Conservation (phyloP, 2,797 vertebrate genomes). For the Rhynchonycteris naso region DNA sequence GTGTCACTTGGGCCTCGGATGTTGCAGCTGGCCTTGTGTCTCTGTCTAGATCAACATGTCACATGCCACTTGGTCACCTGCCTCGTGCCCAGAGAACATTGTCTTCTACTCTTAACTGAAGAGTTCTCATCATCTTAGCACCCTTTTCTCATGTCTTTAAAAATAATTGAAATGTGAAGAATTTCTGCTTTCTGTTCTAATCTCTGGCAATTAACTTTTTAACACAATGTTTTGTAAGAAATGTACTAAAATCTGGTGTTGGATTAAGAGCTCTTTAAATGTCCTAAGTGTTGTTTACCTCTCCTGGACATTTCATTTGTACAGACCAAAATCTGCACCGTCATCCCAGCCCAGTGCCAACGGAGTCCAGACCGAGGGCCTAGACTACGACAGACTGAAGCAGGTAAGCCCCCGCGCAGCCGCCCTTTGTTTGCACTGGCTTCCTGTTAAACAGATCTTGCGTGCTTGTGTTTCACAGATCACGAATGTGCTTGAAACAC, state of each 20-base stretch:
- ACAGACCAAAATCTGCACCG: constrained; percentile 96
- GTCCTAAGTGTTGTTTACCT: constrained; percentile 36
- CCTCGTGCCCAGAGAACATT: background rate
- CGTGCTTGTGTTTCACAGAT: rapidly evolving
- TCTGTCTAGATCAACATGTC: background rate
- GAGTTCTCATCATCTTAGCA: background rate
- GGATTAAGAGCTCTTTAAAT: background rate
- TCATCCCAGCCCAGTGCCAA: constrained; percentile 96
- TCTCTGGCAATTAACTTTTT: constrained; percentile 36
- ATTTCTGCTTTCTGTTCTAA: background rate
- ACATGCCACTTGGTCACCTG: background rate
- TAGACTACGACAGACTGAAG: constrained; percentile 99
- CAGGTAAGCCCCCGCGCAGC: constrained; percentile 87
- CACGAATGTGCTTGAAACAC: background rate
- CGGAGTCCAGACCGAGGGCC: constrained; percentile 94
- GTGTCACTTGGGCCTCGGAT: background rate
- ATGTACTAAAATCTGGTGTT: constrained; percentile 1
- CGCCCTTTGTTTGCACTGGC: background rate
- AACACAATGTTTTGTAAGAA: constrained; percentile 1
- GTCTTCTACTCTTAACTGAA: background rate
- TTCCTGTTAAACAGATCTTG: background rate
- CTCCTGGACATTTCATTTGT: constrained; percentile 71
- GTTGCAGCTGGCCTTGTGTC: background rate
- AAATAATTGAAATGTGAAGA: background rate
- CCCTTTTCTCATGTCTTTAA: background rate